Percentiles rank a stretch among this genome's conserved stretches.
Evolutionary conservation across 2,113 vertebrate genomes (phyloP).

Genomic region (Misgurnus anguillicaudatus): DNA sequence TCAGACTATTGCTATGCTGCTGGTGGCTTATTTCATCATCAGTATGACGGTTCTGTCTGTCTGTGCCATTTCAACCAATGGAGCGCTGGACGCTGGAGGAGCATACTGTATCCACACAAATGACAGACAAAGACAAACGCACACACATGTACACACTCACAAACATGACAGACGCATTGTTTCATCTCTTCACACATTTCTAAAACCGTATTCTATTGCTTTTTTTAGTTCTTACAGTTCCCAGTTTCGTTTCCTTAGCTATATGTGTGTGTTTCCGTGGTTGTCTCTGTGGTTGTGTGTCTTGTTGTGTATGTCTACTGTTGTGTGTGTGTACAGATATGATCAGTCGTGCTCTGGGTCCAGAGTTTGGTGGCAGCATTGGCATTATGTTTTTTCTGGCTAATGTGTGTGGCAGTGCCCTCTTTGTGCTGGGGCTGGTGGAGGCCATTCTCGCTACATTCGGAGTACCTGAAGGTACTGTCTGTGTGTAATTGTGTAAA

Average conservation of each 20-base stretch:
- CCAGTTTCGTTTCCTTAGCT: not conserved
- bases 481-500: constrained; percentile 9
- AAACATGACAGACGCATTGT: not conserved
- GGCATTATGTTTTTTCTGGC: constrained; percentile 94
- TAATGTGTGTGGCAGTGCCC: constrained; percentile 87
- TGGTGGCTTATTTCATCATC: constrained; percentile 90
- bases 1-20: constrained; percentile 82
- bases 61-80: constrained; percentile 91
- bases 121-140: not conserved
- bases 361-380: constrained; percentile 89
- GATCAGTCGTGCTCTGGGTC: constrained; percentile 91
- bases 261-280: not conserved
- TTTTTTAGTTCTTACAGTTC: not conserved
- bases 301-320: constrained; percentile 62
- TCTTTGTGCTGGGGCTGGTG: constrained; percentile 86
- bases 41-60: constrained; percentile 88
- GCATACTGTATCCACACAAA: constrained; percentile 86
- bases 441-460: constrained; percentile 85
- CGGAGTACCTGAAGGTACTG: constrained; percentile 76
- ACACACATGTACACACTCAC: not conserved
- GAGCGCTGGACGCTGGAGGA: constrained; percentile 88
- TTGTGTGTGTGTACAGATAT: constrained; percentile 74
- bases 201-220: not conserved
- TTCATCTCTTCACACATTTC: not conserved
- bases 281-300: not conserved